These are phyloP conservation scores for Rhabdomys pumilio DNA, from an alignment of 2,797 vertebrate genomes.

Conservation along the genomic window DNA sequence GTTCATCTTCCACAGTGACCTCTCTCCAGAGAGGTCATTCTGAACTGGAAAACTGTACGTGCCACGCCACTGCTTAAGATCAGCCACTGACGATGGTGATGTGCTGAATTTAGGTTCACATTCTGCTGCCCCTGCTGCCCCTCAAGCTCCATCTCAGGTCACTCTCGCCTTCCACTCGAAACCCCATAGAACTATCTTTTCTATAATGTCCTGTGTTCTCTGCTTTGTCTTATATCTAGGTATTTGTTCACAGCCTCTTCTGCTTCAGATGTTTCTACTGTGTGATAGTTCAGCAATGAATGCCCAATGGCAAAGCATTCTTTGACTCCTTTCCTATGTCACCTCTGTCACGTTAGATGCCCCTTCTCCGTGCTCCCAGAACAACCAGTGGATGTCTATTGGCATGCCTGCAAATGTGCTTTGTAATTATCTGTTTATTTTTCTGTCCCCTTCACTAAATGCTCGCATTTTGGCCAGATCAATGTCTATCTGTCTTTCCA, in stretches of 20 bases:
- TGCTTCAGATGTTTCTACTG: background rate
- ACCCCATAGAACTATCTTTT: background rate
- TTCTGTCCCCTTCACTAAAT: background rate
- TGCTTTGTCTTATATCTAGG: background rate
- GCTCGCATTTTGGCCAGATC: background rate
- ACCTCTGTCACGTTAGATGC: background rate
- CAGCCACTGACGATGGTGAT: background rate
- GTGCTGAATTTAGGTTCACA: fast-evolving
- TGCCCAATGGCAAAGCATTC: background rate
- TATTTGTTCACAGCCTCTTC: background rate
- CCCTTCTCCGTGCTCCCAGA: background rate
- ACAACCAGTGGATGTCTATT: background rate
- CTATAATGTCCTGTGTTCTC: fast-evolving
- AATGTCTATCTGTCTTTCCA: background rate
- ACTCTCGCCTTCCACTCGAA: fast-evolving
- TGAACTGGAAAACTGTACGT: background rate
- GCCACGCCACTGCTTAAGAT: background rate
- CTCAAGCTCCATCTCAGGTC: background rate
- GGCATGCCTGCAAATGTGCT: background rate
- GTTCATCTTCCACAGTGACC: background rate
- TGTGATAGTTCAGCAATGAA: too few species aligned
- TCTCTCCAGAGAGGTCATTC: background rate
- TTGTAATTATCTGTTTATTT: background rate
- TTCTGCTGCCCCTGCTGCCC: background rate
- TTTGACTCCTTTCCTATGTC: background rate